Evolutionary conservation across 2,888 invertebrate species (phyloP).

Genomic region (Mesorhabditis sp.): DNA sequence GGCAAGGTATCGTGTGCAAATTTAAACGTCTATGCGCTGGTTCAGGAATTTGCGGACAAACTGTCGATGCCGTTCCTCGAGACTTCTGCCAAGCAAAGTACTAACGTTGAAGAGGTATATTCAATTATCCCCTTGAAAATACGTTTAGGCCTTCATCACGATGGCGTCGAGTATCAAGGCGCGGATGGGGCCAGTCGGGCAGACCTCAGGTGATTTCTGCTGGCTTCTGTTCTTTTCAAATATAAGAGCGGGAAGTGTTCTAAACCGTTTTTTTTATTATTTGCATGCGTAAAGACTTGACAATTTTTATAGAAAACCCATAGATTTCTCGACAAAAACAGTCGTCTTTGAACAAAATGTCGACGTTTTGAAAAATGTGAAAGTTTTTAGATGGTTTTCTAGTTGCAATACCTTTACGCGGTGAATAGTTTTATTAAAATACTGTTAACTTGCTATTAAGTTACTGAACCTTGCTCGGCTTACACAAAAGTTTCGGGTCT

Average conservation of each 20-base stretch:
- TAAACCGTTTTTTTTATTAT: too few species aligned
- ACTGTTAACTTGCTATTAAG: too few species aligned
- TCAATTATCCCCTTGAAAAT: not conserved
- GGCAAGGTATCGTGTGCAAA: constrained; percentile 74
- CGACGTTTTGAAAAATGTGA: too few species aligned
- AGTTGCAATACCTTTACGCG: too few species aligned
- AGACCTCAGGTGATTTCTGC: not conserved
- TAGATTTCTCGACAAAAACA: too few species aligned
- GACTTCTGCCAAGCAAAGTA: constrained; percentile 97
- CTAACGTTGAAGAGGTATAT: constrained; percentile 85
- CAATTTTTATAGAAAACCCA: too few species aligned
- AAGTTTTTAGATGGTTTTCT: too few species aligned
- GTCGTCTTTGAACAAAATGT: too few species aligned
- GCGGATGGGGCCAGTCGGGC: constrained; percentile 79
- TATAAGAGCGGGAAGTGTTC: not conserved
- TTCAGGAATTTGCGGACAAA: constrained; percentile 93
- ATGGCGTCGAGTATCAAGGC: constrained; percentile 99
- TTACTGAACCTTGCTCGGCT: too few species aligned
- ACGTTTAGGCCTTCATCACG: constrained; percentile 76
- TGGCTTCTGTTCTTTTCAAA: not conserved
- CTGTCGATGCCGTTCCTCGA: constrained; percentile 97
- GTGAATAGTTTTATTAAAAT: too few species aligned
- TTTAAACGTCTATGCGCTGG: not conserved
- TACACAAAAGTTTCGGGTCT: too few species aligned
- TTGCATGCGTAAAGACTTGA: too few species aligned